Percentiles rank a stretch among this genome's conserved stretches.
These are phyloP conservation scores for Frankliniella intonsa DNA, from an alignment of 2,888 invertebrate genomes.

Conservation along the genomic window DNA sequence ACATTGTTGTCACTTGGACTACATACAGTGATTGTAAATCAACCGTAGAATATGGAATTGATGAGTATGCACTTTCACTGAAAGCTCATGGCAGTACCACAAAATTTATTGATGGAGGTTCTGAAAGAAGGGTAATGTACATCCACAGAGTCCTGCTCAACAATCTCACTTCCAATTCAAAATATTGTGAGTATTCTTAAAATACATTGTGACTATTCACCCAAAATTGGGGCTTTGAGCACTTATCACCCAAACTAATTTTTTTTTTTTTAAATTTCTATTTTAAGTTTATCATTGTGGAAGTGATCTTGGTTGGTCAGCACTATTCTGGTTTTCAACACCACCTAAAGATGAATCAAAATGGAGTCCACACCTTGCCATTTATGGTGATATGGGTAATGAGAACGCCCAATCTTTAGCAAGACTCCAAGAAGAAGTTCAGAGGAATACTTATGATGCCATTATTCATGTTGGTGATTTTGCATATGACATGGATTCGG, in stretches of 20 bases:
- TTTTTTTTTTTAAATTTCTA: conserved; percentile 12
- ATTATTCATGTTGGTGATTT: conserved; percentile 92
- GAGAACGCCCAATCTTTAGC: conserved; percentile 83
- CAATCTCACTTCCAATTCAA: conserved; percentile 57
- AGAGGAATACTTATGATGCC: conserved; percentile 74
- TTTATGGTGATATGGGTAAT: conserved; percentile 93
- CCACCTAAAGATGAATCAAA: conserved; percentile 57
- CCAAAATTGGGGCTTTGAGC: too few species aligned
- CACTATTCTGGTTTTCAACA: conserved; percentile 70
- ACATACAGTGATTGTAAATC: conserved; percentile 63
- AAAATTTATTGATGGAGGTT: conserved; percentile 71
- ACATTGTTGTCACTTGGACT: conserved; percentile 79
- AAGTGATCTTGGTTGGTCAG: conserved; percentile 76
- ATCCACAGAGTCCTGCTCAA: conserved; percentile 69
- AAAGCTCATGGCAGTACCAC: conserved; percentile 55
- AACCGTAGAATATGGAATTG: conserved; percentile 68
- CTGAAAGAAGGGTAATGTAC: conserved; percentile 59
- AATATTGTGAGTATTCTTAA: conserved; percentile 54
- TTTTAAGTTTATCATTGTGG: conserved; percentile 73
- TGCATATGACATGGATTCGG: conserved; percentile 86
- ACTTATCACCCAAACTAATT: not conserved
- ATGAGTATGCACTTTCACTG: conserved; percentile 49
- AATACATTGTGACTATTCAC: too few species aligned
- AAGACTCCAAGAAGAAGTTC: conserved; percentile 77
- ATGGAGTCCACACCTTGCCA: conserved; percentile 77